Evolutionary conservation across 1,140 invertebrate species (phyloP).

Genomic region (Apocrypta bakeri): DNA sequence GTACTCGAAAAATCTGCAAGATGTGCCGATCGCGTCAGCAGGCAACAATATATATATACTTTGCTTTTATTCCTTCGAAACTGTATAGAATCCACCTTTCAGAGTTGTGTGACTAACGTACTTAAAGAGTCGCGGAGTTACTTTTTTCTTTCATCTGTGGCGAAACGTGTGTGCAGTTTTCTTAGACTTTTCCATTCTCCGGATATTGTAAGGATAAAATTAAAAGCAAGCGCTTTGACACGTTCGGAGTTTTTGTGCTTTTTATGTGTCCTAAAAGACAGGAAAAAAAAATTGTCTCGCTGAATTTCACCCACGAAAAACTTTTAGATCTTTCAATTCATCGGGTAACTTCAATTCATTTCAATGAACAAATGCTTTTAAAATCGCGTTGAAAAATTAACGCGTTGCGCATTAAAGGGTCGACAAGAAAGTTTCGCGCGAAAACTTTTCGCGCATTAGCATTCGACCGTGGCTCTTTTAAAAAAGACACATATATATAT

Average conservation of each 20-base stretch:
- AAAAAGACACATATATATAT: no score
- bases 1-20: neutral
- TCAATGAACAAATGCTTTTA: neutral
- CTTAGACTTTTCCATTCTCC: neutral
- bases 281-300: neutral
- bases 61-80: neutral
- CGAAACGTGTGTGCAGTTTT: neutral
- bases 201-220: neutral
- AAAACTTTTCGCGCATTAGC: neutral
- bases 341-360: neutral
- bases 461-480: no score
- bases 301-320: neutral
- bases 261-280: neutral
- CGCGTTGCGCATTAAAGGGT: neutral
- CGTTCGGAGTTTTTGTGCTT: neutral
- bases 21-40: neutral
- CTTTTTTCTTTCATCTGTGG: neutral
- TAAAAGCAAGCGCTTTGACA: neutral
- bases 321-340: neutral
- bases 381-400: neutral
- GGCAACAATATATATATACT: neutral
- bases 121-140: neutral
- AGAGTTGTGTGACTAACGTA: neutral
- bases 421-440: neutral
- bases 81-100: neutral